phyloP scores from a whole-genome alignment of 1,140 invertebrate species.

The Temnothorax longispinosus region DNA sequence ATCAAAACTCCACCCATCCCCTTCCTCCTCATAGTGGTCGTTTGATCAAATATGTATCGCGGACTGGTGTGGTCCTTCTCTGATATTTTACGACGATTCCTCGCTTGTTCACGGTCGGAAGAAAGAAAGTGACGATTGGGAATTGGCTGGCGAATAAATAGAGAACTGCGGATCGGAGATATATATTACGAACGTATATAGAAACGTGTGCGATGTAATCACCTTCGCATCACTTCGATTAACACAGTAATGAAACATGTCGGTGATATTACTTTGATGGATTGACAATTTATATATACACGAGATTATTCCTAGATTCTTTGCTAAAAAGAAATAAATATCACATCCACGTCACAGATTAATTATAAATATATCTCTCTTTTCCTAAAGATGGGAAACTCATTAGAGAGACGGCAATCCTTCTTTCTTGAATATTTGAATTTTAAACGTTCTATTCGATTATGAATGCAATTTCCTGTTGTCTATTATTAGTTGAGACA shows the following conservation, averaged over 20 bases:
- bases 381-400: not conserved
- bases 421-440: not conserved
- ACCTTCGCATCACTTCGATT: not conserved
- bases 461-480: slow-evolving; percentile 6
- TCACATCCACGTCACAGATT: not conserved
- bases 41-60: slow-evolving; percentile 77
- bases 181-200: not conserved
- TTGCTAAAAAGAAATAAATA: not conserved
- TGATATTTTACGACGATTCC: slow-evolving; percentile 63
- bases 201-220: not conserved
- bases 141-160: slow-evolving; percentile 22
- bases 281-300: not conserved
- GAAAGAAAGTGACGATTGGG: slow-evolving; percentile 45
- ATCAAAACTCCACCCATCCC: slow-evolving; percentile 59
- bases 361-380: not conserved
- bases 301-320: not conserved
- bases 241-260: slow-evolving; percentile 28
- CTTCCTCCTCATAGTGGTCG: not conserved
- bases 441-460: slow-evolving; percentile 17
- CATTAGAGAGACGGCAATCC: not conserved
- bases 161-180: not conserved
- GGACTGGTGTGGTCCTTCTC: slow-evolving; percentile 7
- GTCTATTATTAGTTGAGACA: slow-evolving; percentile 9
- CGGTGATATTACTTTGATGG: slow-evolving; percentile 4
- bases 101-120: slow-evolving; percentile 54